Percentiles rank a stretch among this genome's conserved stretches.
phyloP scores from a whole-genome alignment of 2,888 invertebrate genomes.

The Noctua pronuba region DNA sequence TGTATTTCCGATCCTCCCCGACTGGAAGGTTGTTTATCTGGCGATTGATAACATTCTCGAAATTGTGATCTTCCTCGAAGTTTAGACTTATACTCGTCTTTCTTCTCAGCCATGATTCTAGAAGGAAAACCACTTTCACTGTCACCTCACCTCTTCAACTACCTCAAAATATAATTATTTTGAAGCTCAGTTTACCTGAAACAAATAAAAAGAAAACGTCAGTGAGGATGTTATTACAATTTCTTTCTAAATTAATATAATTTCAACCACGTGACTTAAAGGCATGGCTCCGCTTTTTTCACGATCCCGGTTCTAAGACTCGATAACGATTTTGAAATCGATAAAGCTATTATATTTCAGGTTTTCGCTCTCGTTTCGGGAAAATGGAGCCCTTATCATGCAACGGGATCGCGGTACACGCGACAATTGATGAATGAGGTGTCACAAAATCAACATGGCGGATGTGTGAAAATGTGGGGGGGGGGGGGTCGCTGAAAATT shows the following conservation, averaged over 20 bases:
- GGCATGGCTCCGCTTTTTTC: background rate
- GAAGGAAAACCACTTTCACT: background rate
- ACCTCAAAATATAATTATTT: background rate
- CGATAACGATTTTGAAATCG: background rate
- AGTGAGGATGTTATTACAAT: background rate
- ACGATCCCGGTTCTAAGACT: background rate
- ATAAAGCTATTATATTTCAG: background rate
- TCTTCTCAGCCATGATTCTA: background rate
- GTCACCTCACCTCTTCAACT: background rate
- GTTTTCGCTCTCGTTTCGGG: background rate
- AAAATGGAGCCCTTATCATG: background rate
- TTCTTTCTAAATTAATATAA: background rate
- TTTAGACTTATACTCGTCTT: background rate
- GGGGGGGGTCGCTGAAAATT: background rate
- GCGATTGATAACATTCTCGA: background rate
- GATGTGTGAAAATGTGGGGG: background rate
- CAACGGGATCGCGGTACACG: background rate
- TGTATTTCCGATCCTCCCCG: background rate
- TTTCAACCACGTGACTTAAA: background rate
- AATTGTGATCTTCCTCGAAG: background rate
- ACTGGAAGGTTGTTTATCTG: background rate
- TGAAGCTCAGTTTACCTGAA: constrained; percentile 32
- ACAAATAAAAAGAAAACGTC: constrained; percentile 28
- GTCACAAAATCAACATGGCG: background rate
- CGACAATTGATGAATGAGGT: background rate